Conservation (phyloP, 2,888 invertebrate species). For the Philaethria dido region DNA sequence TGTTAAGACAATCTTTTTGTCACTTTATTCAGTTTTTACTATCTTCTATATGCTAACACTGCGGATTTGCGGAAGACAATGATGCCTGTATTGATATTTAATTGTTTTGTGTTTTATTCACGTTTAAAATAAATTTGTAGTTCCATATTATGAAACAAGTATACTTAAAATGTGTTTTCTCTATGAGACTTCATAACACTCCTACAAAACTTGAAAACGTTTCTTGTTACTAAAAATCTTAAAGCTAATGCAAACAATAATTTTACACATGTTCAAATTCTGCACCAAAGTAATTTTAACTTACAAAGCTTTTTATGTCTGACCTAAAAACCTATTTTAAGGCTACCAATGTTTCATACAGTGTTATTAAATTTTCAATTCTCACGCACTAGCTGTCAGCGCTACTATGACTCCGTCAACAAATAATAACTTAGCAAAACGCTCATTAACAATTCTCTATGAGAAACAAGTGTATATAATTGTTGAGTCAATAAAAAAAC, state of each 20-base stretch:
- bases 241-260: neutral
- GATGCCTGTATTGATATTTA: too few species aligned
- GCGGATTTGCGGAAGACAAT: too few species aligned
- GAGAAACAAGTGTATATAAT: slow-evolving; percentile 36
- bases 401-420: slow-evolving; percentile 58
- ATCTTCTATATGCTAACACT: too few species aligned
- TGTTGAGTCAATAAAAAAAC: slow-evolving; percentile 20
- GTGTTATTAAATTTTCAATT: slow-evolving; percentile 41
- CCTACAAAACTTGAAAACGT: too few species aligned
- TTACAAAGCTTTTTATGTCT: neutral
- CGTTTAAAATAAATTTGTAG: too few species aligned
- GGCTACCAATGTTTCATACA: slow-evolving; percentile 12
- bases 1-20: too few species aligned
- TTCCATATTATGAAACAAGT: too few species aligned
- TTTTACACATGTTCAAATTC: neutral
- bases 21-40: too few species aligned
- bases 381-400: slow-evolving; percentile 65
- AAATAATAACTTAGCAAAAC: slow-evolving; percentile 37
- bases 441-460: slow-evolving; percentile 19
- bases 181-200: too few species aligned
- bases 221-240: neutral
- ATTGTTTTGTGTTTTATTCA: too few species aligned
- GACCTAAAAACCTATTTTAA: slow-evolving; percentile 6
- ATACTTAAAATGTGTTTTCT: too few species aligned
- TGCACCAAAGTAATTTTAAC: neutral